Evolutionary conservation across 1,140 invertebrate genomes (phyloP).

Genomic region (Ceratitis capitata): DNA sequence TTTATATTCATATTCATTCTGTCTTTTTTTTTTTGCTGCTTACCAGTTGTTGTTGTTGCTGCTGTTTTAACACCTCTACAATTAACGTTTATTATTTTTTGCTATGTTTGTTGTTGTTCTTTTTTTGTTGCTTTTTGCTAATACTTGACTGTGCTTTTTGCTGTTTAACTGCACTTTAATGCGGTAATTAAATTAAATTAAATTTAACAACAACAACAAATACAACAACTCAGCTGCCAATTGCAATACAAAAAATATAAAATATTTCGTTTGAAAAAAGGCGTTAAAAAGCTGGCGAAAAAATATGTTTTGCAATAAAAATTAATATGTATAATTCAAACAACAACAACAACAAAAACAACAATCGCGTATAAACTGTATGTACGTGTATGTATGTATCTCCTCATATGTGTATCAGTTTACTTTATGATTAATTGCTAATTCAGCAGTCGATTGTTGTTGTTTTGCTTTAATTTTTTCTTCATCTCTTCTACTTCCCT

Average conservation of each 20-base stretch:
- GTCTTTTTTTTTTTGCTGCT: neutral
- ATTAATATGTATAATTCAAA: neutral
- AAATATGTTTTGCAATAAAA: neutral
- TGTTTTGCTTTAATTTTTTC: neutral
- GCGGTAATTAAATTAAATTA: neutral
- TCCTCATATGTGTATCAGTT: neutral
- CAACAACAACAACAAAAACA: neutral
- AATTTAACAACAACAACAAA: neutral
- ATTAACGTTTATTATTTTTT: conserved; percentile 21
- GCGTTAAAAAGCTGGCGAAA: neutral
- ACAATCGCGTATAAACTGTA: too few species aligned
- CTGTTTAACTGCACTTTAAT: conserved; percentile 1
- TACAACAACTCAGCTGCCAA: neutral
- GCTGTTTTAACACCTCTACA: conserved; percentile 6
- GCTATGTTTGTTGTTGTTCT: neutral
- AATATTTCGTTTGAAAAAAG: neutral
- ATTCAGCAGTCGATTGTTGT: neutral
- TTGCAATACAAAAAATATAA: neutral
- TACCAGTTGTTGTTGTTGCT: neutral
- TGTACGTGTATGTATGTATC: neutral
- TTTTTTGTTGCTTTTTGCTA: neutral
- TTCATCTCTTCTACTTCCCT: too few species aligned
- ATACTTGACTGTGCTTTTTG: neutral
- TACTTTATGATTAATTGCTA: conserved; percentile 11
- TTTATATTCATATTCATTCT: neutral